Conservation (phyloP, 2,113 vertebrate species). For the Chaetops frenatus region DNA sequence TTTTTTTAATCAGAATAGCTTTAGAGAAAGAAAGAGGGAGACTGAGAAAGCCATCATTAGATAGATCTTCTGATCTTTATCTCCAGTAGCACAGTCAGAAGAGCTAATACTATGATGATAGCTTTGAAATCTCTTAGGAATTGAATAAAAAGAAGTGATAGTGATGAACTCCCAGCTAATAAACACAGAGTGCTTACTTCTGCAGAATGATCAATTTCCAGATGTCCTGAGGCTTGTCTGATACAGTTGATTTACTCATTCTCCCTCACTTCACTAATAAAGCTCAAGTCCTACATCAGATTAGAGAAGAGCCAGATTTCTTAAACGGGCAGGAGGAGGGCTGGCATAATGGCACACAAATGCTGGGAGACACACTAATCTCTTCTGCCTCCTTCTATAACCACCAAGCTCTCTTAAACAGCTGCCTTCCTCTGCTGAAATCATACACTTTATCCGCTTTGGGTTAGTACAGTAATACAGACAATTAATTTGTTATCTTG, state of each 20-base stretch:
- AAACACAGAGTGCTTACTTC: slow-evolving; percentile 80
- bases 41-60: slow-evolving; percentile 67
- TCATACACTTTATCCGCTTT: slow-evolving; percentile 40
- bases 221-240: slow-evolving; percentile 80
- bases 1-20: background rate
- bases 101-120: slow-evolving; percentile 77
- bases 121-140: slow-evolving; percentile 80
- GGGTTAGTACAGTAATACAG: slow-evolving; percentile 64
- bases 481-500: slow-evolving; percentile 78
- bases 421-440: slow-evolving; percentile 37
- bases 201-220: slow-evolving; percentile 81
- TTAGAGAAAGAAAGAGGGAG: background rate
- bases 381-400: background rate
- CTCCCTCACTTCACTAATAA: slow-evolving; percentile 77
- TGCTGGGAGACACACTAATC: background rate
- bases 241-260: slow-evolving; percentile 78
- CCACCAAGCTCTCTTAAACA: background rate
- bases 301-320: slow-evolving; percentile 63
- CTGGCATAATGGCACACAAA: background rate
- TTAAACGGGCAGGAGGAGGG: slow-evolving; percentile 62
- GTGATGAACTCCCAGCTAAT: slow-evolving; percentile 83
- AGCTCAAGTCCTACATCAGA: slow-evolving; percentile 73
- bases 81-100: slow-evolving; percentile 68
- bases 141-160: slow-evolving; percentile 74
- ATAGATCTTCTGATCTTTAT: slow-evolving; percentile 76